Evolutionary conservation across 2,888 invertebrate genomes (phyloP).

Genomic region (Mycalesis mineus): DNA sequence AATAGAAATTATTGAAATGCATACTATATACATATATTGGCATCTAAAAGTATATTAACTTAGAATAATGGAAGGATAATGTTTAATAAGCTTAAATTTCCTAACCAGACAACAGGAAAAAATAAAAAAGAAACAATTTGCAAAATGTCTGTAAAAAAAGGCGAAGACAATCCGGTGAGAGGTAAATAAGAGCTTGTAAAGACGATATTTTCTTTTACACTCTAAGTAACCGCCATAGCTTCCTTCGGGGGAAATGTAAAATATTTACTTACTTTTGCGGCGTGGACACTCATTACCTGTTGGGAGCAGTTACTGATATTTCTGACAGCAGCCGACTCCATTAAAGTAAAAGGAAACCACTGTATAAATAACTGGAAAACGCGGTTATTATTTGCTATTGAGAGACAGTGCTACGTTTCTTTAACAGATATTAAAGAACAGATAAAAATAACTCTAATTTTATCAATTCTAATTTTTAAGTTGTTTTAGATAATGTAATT

Average conservation of each 20-base stretch:
- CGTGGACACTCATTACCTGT: conserved; percentile 36
- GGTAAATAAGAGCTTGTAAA: conserved; percentile 7
- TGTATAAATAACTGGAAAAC: conserved; percentile 54
- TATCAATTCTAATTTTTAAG: not conserved
- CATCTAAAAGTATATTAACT: no score
- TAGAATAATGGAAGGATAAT: no score
- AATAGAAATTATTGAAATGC: no score
- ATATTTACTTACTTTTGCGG: conserved; percentile 33
- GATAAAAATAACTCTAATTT: not conserved
- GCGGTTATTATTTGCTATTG: conserved; percentile 27
- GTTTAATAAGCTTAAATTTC: no score
- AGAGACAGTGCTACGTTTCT: conserved; percentile 9
- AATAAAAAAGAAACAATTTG: not conserved
- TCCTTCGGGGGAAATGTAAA: conserved; percentile 26
- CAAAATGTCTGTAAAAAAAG: not conserved
- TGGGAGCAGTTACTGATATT: conserved; percentile 44
- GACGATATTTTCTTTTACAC: conserved; percentile 1
- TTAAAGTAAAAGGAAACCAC: conserved; percentile 45
- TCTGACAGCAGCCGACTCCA: conserved; percentile 46
- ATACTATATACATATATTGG: no score
- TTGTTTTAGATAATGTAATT: no score
- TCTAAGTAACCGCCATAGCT: not conserved
- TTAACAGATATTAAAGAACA: no score
- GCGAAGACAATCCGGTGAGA: not conserved
- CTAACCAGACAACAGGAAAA: not conserved